Evolutionary conservation across 2,888 invertebrate species (phyloP).

Genomic region (Tiliacea aurago): DNA sequence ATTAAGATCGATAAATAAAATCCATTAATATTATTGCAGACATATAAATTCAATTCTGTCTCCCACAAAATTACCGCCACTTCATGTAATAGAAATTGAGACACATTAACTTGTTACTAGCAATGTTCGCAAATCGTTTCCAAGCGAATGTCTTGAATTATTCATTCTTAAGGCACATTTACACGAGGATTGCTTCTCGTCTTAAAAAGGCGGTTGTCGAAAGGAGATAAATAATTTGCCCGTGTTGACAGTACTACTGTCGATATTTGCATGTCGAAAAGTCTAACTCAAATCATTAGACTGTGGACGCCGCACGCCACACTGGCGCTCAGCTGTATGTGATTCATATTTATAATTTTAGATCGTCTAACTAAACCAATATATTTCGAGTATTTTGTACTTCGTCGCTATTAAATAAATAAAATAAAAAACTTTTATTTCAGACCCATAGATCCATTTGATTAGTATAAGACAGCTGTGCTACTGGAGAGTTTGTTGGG

Average conservation of each 20-base stretch:
- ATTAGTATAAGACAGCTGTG: no score
- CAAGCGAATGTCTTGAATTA: conserved; percentile 42
- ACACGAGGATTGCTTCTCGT: not conserved
- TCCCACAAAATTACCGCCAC: not conserved
- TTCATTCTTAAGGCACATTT: conserved; percentile 27
- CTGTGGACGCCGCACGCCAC: no score
- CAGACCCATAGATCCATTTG: no score
- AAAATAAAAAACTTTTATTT: no score
- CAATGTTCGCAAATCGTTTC: conserved; percentile 36
- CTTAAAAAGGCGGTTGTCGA: not conserved
- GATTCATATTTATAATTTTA: no score
- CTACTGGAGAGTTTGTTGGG: no score
- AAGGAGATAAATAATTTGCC: not conserved
- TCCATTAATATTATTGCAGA: not conserved
- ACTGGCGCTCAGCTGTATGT: no score
- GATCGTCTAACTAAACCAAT: no score
- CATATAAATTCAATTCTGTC: not conserved
- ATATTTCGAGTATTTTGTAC: no score
- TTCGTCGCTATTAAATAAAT: no score
- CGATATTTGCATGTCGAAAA: not conserved
- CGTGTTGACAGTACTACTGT: not conserved
- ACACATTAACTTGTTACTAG: conserved; percentile 27
- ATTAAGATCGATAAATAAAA: not conserved
- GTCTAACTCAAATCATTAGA: not conserved
- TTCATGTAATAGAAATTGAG: conserved; percentile 20